A percentile compares a stretch with the other conserved stretches of the same genome.
Conservation (phyloP, 92 coral and sea anemone species). For the Muricea muricata region DNA sequence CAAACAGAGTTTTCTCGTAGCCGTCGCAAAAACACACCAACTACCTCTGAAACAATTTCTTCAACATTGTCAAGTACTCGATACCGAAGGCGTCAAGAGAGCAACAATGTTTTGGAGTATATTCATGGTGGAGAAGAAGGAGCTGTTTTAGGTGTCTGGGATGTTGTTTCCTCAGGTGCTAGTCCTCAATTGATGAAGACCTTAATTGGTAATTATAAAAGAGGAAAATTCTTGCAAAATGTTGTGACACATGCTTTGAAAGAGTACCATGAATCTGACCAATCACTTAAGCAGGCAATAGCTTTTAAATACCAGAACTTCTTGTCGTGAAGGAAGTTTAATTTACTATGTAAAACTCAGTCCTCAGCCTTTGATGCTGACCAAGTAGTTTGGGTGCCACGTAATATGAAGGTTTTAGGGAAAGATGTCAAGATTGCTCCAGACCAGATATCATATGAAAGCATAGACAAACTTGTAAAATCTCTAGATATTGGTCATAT, state of each 20-base stretch:
- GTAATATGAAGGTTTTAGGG: slow-evolving; percentile 54
- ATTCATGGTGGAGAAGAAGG: slow-evolving; percentile 68
- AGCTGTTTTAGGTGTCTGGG: slow-evolving; percentile 63
- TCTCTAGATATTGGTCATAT: background rate
- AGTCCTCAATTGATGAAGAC: background rate
- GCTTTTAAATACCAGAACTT: slow-evolving; percentile 48
- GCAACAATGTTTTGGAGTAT: slow-evolving; percentile 48
- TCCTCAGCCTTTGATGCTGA: slow-evolving; percentile 52
- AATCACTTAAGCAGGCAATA: slow-evolving; percentile 41
- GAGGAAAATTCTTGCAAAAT: slow-evolving; percentile 29
- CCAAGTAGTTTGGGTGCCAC: slow-evolving; percentile 57
- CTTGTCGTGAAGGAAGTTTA: slow-evolving; percentile 52
- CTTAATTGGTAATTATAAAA: background rate
- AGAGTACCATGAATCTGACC: slow-evolving; percentile 46
- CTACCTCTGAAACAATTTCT: too few relatives aligned
- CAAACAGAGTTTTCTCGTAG: too few relatives aligned
- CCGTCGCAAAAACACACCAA: too few relatives aligned
- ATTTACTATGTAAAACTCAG: background rate
- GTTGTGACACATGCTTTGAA: slow-evolving; percentile 53
- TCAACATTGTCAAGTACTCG: background rate
- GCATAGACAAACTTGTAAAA: background rate
- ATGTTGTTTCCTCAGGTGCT: slow-evolving; percentile 23
- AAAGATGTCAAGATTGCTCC: slow-evolving; percentile 7
- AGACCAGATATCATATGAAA: background rate
- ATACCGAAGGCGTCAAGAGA: slow-evolving; percentile 50